These are phyloP conservation scores for Acrocyrtus sp. DNA, from an alignment of 2,888 invertebrate genomes.

Conservation along the genomic window DNA sequence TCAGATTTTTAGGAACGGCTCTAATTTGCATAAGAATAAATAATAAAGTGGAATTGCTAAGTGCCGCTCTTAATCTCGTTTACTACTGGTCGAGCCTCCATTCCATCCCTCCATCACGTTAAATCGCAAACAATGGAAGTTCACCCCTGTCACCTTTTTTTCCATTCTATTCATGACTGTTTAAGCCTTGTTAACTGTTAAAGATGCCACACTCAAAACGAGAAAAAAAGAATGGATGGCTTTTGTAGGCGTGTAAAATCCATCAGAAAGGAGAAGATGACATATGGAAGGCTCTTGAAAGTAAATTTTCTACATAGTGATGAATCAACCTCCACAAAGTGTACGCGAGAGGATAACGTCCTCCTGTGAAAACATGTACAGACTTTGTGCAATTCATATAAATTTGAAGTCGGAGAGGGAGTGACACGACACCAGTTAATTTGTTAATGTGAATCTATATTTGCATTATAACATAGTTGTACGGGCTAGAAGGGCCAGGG, in stretches of 20 bases:
- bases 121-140: constrained; percentile 1
- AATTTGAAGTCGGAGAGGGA: neutral
- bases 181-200: constrained; percentile 25
- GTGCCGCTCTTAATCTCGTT: constrained; percentile 23
- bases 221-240: too few relatives aligned
- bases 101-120: too few relatives aligned
- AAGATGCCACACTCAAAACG: constrained; percentile 7
- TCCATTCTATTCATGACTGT: neutral
- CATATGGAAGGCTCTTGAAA: neutral
- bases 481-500: neutral
- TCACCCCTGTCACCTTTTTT: constrained; percentile 11
- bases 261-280: constrained; percentile 2
- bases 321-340: neutral
- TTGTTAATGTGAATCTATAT: constrained; percentile 6
- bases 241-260: neutral
- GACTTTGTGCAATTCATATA: too few relatives aligned
- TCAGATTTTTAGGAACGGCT: neutral
- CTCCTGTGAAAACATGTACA: too few relatives aligned
- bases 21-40: neutral
- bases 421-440: neutral
- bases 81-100: constrained; percentile 28
- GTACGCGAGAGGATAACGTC: neutral
- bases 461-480: constrained; percentile 3
- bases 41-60: constrained; percentile 19
- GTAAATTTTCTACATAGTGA: neutral